Conservation (phyloP, 2,113 vertebrate species). For the Meriones unguiculatus region DNA sequence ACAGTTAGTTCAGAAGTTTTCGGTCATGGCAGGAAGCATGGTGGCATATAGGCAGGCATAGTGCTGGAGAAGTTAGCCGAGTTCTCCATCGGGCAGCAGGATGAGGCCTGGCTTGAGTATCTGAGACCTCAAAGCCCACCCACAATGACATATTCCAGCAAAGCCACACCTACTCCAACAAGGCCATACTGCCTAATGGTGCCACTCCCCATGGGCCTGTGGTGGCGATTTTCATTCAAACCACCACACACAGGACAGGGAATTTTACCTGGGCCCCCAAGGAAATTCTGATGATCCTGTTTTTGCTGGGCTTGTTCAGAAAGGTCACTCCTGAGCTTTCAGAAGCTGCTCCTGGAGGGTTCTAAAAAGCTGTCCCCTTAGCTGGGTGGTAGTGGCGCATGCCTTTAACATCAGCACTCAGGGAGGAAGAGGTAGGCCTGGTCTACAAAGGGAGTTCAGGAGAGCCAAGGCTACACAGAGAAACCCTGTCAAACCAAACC, state of each 20-base stretch:
- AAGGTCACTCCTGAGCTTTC: neutral
- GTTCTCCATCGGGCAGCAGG: neutral
- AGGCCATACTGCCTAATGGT: neutral
- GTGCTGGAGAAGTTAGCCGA: neutral
- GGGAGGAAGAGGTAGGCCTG: no score
- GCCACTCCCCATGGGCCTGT: neutral
- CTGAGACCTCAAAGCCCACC: neutral
- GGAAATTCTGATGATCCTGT: no score
- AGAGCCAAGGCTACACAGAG: no score
- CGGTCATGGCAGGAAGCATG: neutral
- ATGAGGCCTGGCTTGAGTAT: neutral
- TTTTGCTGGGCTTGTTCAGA: neutral
- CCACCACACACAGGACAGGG: fast-evolving
- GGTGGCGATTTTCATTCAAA: neutral
- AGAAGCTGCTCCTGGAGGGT: neutral
- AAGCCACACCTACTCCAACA: neutral
- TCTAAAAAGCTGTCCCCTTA: neutral
- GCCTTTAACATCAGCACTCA: no score
- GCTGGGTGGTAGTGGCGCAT: no score
- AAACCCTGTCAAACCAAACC: neutral
- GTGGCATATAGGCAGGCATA: neutral
- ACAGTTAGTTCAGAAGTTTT: neutral
- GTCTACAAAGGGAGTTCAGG: no score
- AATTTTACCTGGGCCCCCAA: neutral
- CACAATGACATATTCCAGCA: neutral